Evolutionary conservation across 2,113 vertebrate species (phyloP).

Genomic region (Pelecanoides urinatrix): DNA sequence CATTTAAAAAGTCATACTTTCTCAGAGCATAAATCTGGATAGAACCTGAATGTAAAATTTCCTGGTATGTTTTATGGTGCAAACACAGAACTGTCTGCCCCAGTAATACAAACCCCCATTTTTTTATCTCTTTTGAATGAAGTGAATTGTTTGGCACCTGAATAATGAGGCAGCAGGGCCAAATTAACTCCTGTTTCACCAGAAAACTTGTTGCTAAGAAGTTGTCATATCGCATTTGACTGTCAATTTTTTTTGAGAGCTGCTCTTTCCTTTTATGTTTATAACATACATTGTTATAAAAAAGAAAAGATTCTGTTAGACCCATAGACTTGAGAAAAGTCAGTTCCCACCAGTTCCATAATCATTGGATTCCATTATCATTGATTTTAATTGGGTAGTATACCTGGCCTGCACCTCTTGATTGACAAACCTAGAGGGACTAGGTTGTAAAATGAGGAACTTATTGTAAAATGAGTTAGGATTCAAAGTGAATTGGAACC

Average conservation of each 20-base stretch:
- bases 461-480: neutral
- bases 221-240: neutral
- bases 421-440: neutral
- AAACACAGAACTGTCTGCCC: conserved; percentile 44
- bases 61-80: conserved; percentile 6
- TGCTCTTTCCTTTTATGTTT: neutral
- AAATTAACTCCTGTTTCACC: neutral
- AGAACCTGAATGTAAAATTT: conserved; percentile 41
- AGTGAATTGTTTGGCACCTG: conserved; percentile 29
- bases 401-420: neutral
- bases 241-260: neutral
- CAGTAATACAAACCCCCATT: neutral
- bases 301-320: neutral
- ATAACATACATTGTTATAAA: neutral
- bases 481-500: neutral
- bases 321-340: neutral
- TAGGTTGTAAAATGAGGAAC: neutral
- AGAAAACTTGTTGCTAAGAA: neutral
- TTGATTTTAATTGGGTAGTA: neutral
- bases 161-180: neutral
- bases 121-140: conserved; percentile 37
- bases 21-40: conserved; percentile 50
- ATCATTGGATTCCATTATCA: neutral
- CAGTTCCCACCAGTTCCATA: neutral
- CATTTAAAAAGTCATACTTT: conserved; percentile 32